These are phyloP conservation scores for Sipunculus nudus DNA, from an alignment of 2,888 invertebrate species.

Conservation along the genomic window DNA sequence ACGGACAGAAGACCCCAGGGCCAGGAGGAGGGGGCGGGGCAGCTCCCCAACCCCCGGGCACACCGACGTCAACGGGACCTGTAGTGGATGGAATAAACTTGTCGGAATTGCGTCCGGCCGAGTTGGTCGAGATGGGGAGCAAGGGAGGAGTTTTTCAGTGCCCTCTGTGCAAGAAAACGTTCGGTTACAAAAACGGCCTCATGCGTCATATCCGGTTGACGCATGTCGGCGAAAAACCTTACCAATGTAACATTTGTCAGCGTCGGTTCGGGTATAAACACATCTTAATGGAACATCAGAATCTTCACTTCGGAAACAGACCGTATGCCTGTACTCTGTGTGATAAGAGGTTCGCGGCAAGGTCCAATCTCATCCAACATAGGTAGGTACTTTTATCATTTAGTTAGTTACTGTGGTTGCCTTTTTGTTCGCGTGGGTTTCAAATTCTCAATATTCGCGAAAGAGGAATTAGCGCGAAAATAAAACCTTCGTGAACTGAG, in stretches of 20 bases:
- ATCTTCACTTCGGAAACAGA: constrained; percentile 56
- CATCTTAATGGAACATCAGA: constrained; percentile 57
- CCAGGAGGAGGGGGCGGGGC: no score
- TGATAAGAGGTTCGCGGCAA: constrained; percentile 55
- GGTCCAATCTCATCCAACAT: constrained; percentile 56
- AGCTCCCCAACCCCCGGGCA: no score
- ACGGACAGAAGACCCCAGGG: no score
- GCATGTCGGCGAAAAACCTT: constrained; percentile 45
- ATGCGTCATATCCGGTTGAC: constrained; percentile 51
- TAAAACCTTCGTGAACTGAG: no score
- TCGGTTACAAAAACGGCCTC: constrained; percentile 54
- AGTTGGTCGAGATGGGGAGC: constrained; percentile 1
- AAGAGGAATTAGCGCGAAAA: no score
- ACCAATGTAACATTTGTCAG: constrained; percentile 43
- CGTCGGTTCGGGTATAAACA: constrained; percentile 57
- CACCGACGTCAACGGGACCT: no score
- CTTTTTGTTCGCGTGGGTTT: no score
- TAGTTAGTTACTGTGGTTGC: no score
- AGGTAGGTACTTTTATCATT: no score
- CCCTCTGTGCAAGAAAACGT: constrained; percentile 50
- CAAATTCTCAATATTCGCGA: no score
- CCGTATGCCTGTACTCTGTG: constrained; percentile 57
- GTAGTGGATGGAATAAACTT: no score
- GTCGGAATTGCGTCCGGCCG: no score
- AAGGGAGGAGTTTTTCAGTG: constrained; percentile 40